Conservation (phyloP, 2,888 invertebrate species). For the Mayetiola destructor region DNA sequence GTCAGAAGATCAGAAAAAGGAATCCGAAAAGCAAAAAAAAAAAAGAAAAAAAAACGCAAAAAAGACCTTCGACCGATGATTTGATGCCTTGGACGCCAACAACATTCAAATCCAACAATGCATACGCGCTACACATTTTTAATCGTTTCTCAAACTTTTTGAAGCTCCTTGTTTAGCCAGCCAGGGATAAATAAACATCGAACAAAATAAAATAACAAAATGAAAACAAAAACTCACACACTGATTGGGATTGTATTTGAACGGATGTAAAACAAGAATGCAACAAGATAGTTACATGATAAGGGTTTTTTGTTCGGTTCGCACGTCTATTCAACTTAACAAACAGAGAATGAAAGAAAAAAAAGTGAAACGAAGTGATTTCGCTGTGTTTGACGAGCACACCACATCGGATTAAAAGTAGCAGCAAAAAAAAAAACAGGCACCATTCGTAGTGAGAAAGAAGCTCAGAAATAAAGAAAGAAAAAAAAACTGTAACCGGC, state of each 20-base stretch:
- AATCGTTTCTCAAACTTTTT: background rate
- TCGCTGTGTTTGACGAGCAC: background rate
- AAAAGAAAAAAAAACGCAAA: background rate
- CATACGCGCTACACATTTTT: background rate
- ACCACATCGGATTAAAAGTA: background rate
- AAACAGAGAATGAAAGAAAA: no score
- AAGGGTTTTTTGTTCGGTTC: slow-evolving; percentile 12
- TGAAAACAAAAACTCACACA: background rate
- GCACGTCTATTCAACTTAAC: slow-evolving; percentile 9
- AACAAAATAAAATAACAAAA: background rate
- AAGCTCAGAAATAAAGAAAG: background rate
- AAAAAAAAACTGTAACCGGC: no score
- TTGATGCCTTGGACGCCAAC: background rate
- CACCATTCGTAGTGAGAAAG: background rate
- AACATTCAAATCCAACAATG: no score
- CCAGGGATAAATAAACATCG: background rate
- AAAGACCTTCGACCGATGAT: background rate
- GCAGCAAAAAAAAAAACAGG: background rate
- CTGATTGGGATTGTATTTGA: slow-evolving; percentile 6
- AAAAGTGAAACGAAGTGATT: background rate
- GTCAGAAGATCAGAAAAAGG: background rate
- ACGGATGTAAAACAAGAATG: slow-evolving; percentile 12
- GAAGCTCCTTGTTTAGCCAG: background rate
- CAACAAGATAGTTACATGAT: slow-evolving; percentile 13
- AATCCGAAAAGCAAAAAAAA: background rate